Percentiles rank a stretch among this genome's conserved stretches.
phyloP scores from a whole-genome alignment of 2,113 vertebrate species.

The Telmatochromis brichardi region DNA sequence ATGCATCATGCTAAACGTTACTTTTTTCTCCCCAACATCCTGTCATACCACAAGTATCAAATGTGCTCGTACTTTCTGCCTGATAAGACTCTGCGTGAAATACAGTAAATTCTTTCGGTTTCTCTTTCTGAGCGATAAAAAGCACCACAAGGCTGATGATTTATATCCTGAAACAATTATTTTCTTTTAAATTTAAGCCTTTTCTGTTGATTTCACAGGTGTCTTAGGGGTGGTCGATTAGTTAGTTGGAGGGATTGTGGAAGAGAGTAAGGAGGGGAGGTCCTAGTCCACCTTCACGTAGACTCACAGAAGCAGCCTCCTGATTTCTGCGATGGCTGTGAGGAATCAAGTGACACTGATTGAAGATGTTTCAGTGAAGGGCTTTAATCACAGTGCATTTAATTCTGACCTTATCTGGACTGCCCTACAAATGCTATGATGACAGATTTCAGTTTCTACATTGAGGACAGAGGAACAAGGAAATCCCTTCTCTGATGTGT shows the following conservation, averaged over 20 bases:
- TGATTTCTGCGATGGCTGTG: background rate
- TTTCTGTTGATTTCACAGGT: background rate
- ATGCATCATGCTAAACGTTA: background rate
- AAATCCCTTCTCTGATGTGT: background rate
- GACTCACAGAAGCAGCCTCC: background rate
- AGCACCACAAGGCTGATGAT: background rate
- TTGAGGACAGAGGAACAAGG: background rate
- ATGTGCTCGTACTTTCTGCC: background rate
- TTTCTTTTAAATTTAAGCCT: background rate
- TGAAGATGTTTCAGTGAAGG: background rate
- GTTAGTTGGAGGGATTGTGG: background rate
- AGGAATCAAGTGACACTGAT: background rate
- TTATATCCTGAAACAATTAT: background rate
- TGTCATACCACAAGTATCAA: background rate
- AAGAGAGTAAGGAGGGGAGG: background rate
- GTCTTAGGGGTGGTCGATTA: background rate
- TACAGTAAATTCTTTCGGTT: background rate
- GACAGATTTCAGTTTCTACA: background rate
- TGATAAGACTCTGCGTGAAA: background rate
- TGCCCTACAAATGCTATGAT: background rate
- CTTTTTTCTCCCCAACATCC: background rate
- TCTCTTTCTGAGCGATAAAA: background rate
- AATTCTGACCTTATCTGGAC: background rate
- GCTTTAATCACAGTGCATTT: background rate
- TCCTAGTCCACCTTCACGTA: background rate